Conservation (phyloP, 2,797 vertebrate species). For the Peromyscus melanophrys region DNA sequence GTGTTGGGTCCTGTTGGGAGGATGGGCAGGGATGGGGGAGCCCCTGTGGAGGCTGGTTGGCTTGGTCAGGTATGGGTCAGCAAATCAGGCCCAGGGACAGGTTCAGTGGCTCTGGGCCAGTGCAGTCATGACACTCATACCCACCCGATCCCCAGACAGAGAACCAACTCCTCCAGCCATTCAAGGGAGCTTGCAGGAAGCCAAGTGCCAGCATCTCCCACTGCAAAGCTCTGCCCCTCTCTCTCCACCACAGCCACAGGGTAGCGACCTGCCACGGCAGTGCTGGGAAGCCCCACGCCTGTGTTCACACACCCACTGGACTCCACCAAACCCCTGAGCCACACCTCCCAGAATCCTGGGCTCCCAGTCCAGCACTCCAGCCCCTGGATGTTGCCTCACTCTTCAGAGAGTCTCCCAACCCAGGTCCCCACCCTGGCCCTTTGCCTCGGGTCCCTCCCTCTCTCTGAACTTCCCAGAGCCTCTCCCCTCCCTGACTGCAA, state of each 20-base stretch:
- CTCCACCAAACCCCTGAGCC: background rate
- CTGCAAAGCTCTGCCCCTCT: background rate
- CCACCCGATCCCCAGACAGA: background rate
- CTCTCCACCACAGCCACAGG: background rate
- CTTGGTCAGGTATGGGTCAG: background rate
- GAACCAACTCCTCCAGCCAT: background rate
- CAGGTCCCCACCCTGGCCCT: background rate
- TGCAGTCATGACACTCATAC: fast-evolving
- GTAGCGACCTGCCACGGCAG: background rate
- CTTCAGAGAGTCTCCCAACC: background rate
- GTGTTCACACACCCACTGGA: background rate
- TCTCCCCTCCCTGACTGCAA: slow-evolving; percentile 52
- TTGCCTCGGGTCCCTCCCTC: background rate
- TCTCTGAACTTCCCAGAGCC: slow-evolving; percentile 12
- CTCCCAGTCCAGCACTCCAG: background rate
- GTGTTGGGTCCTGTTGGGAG: background rate
- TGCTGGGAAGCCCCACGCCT: background rate
- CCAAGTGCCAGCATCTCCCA: background rate
- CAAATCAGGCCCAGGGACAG: background rate
- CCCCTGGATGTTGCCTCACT: background rate
- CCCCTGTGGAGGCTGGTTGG: background rate
- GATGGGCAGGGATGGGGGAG: background rate
- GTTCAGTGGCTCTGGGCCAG: background rate
- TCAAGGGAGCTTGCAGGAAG: too few species aligned
- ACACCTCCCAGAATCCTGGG: background rate